phyloP scores from a whole-genome alignment of 1,140 invertebrate genomes.

The Heliothis virescens region DNA sequence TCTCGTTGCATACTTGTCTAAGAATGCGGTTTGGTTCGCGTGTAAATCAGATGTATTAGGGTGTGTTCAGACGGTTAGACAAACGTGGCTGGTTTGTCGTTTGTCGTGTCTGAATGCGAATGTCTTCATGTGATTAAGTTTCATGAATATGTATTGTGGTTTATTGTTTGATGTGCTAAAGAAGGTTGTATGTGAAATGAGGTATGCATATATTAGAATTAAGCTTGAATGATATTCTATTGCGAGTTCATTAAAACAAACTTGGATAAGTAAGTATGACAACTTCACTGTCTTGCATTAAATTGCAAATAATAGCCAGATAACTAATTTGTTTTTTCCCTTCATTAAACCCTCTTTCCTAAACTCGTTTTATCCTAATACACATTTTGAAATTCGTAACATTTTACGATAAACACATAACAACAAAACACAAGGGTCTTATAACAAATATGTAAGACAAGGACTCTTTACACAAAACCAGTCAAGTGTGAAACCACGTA shows the following conservation, averaged over 20 bases:
- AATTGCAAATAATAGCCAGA: not conserved
- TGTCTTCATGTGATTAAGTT: not conserved
- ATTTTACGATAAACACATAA: too few relatives aligned
- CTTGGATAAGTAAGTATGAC: not conserved
- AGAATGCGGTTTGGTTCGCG: slow-evolving; percentile 14
- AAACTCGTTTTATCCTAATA: too few relatives aligned
- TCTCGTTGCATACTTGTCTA: slow-evolving; percentile 25
- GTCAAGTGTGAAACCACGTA: slow-evolving; percentile 4
- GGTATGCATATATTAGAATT: too few relatives aligned
- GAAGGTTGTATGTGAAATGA: too few relatives aligned
- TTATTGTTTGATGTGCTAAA: not conserved
- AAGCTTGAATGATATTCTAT: too few relatives aligned
- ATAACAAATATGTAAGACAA: too few relatives aligned
- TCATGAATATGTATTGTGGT: slow-evolving; percentile 4
- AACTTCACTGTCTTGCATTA: not conserved
- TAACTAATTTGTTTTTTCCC: too few relatives aligned
- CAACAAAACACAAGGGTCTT: too few relatives aligned
- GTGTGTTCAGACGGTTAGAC: slow-evolving; percentile 6
- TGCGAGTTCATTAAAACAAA: too few relatives aligned
- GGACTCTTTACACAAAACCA: too few relatives aligned
- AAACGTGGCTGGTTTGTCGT: not conserved
- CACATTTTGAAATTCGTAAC: too few relatives aligned
- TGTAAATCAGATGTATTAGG: slow-evolving; percentile 19
- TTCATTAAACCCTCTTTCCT: too few relatives aligned
- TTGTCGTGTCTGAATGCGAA: not conserved